phyloP scores from a whole-genome alignment of 2,113 vertebrate genomes.

The Gobio gobio region DNA sequence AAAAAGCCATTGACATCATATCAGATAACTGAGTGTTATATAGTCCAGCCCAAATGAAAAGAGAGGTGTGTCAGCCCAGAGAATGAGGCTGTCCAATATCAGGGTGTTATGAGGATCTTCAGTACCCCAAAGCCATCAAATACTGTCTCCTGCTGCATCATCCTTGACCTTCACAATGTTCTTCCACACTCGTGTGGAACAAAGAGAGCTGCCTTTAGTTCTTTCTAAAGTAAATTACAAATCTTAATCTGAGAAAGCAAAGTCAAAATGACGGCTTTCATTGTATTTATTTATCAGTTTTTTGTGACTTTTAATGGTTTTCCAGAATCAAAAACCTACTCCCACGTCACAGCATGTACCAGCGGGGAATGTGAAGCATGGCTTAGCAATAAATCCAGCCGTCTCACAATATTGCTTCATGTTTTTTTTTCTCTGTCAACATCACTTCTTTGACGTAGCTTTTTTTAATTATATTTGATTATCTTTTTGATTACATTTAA shows the following conservation, averaged over 20 bases:
- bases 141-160: background rate
- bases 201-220: slow-evolving; percentile 20
- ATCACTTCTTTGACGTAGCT: background rate
- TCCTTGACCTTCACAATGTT: background rate
- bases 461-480: background rate
- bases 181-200: background rate
- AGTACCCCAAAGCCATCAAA: background rate
- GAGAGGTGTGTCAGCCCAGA: slow-evolving; percentile 16
- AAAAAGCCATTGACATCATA: background rate
- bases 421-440: background rate
- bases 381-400: slow-evolving; percentile 69
- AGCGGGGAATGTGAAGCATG: slow-evolving; percentile 69
- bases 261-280: slow-evolving; percentile 17
- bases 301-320: slow-evolving; percentile 69
- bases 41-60: background rate
- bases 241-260: slow-evolving; percentile 13
- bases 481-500: too few species aligned
- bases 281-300: slow-evolving; percentile 46
- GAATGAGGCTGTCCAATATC: background rate
- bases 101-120: background rate
- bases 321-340: slow-evolving; percentile 68
- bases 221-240: slow-evolving; percentile 31
- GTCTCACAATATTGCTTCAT: slow-evolving; percentile 38
- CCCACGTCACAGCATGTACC: slow-evolving; percentile 74
- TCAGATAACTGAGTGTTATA: background rate